Conservation (phyloP, 1,140 invertebrate species). For the Nasonia giraulti region DNA sequence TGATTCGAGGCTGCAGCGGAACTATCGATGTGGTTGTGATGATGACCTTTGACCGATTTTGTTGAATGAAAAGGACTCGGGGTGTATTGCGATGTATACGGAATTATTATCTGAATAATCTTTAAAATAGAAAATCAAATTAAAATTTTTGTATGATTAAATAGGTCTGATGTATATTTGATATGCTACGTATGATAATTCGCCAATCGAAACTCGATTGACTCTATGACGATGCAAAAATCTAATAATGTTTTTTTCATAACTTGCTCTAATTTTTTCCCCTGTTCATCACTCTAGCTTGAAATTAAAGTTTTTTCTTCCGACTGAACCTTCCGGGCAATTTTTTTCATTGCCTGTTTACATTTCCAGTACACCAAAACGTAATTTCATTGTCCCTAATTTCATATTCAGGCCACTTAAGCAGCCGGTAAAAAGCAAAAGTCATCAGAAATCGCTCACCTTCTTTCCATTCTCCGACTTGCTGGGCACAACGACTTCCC, state of each 20-base stretch:
- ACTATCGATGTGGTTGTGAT: constrained; percentile 60
- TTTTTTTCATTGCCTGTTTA: background rate
- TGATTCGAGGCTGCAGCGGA: background rate
- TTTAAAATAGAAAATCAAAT: constrained; percentile 60
- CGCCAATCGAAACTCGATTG: background rate
- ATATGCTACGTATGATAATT: background rate
- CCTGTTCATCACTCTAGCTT: background rate
- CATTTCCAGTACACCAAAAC: too few relatives aligned
- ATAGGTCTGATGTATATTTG: too few relatives aligned
- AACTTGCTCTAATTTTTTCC: background rate
- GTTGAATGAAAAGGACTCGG: constrained; percentile 74
- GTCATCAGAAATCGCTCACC: constrained; percentile 46
- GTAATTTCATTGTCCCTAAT: background rate
- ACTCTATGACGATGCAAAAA: background rate
- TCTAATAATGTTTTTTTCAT: too few relatives aligned
- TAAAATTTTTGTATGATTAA: too few relatives aligned
- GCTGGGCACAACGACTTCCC: constrained; percentile 37
- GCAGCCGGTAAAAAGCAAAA: background rate
- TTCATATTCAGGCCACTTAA: background rate
- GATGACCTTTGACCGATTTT: constrained; percentile 61
- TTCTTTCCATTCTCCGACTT: constrained; percentile 53
- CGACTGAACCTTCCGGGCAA: too few relatives aligned
- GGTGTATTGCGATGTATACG: constrained; percentile 81
- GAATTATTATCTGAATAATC: constrained; percentile 85
- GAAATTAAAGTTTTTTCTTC: background rate